These are phyloP conservation scores for Tricholaema leucomelas DNA, from an alignment of 2,113 vertebrate genomes.

Conservation along the genomic window DNA sequence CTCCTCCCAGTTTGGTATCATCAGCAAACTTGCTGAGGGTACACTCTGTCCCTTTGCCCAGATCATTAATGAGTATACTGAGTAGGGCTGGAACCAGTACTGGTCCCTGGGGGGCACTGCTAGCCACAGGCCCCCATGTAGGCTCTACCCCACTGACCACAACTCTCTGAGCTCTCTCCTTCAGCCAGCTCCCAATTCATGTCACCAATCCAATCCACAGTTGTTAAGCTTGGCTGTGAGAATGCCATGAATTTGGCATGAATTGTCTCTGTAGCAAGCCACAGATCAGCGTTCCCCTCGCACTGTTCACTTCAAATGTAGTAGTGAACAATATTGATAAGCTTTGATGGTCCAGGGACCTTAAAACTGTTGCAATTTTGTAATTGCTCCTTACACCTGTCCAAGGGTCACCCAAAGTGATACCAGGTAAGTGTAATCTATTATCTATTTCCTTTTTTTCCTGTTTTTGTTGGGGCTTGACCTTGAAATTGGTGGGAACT, in stretches of 20 bases:
- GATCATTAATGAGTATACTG: too few relatives aligned
- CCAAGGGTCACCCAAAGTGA: background rate
- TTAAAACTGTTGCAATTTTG: background rate
- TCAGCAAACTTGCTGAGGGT: too few relatives aligned
- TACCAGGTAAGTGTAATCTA: conserved; percentile 4
- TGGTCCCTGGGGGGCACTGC: too few relatives aligned
- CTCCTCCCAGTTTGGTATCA: too few relatives aligned
- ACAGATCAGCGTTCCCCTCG: background rate
- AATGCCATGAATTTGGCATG: background rate
- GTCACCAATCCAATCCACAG: too few relatives aligned
- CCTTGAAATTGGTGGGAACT: background rate
- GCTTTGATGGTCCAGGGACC: background rate
- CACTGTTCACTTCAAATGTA: background rate
- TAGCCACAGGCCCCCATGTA: too few relatives aligned
- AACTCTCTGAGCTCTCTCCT: too few relatives aligned
- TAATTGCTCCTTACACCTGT: background rate
- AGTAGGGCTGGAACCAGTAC: too few relatives aligned
- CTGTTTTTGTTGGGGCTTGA: background rate
- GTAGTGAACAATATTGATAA: background rate
- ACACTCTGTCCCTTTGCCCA: too few relatives aligned
- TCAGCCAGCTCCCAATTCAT: too few relatives aligned
- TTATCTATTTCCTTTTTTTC: background rate
- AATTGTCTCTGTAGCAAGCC: background rate
- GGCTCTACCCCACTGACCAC: too few relatives aligned
- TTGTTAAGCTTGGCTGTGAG: too few relatives aligned